Evolutionary conservation across 2,797 vertebrate species (phyloP), one percentile per base, ranked within the genome.

Genomic region (Selene dorsalis): DNA sequence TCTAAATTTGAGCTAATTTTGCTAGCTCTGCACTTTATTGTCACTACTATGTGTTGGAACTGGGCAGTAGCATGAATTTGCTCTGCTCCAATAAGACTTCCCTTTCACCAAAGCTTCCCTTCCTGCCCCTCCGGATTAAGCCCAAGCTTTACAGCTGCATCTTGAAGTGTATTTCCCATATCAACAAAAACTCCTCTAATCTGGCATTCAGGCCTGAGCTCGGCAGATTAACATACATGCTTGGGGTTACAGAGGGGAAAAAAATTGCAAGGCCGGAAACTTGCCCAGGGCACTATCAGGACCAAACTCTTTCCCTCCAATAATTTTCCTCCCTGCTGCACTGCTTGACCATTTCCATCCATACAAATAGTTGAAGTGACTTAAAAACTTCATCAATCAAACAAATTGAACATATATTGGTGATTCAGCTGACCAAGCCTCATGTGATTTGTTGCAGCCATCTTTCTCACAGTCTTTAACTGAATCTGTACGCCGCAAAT

Each of bases 41-140:
- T 10, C 20, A 56, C 41, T 4, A 30, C 32, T 48, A 70, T 48
- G 32, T 41, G 20, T 24, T 8, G 12, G 16, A 8, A 65, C 7
- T 47, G 32, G 24, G n/a, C 35, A 50, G 9, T 38, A 41, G 35
- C 18, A 48, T 18, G 17, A 43, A 26, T 58, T 61, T 61, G 24
- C 70, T 62, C 57, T 73, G 43, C 75, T 77, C 41, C 58, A 47
- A 57, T 56, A 17, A 68, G 52, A 79, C 50, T 73, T 47, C 45
- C 13, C 28, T 63, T 53, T 57, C 3, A 26, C 45, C 41, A 79
- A 61, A 80, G 68, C 35, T 69, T 64, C 38, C 26, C 41, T 26
- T 59, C 35, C 58, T 65, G 39, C 38, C 56, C 63, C 18, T n/a
- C 32, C 62, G 67, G 82, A 87, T 90, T 88, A 75, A 88, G 73